Conservation (phyloP, 92 coral and sea anemone species). For the Bergia sp. region DNA sequence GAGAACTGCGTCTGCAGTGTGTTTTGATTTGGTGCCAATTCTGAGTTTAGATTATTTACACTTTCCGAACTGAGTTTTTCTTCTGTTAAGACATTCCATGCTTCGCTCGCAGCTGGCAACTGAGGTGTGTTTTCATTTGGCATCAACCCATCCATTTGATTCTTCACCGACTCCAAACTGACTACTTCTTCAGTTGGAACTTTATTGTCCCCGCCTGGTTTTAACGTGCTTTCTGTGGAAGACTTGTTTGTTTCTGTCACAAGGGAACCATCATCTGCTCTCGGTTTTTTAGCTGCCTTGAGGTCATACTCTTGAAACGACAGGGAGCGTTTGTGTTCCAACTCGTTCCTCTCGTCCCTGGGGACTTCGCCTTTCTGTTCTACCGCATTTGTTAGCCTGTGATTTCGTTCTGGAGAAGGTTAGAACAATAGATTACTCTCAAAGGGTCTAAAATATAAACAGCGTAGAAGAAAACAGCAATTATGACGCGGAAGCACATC, state of each 20-base stretch:
- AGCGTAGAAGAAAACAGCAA: too few species aligned
- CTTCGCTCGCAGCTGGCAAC: not conserved
- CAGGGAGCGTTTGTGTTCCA: slow-evolving; percentile 24
- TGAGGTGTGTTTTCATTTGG: not conserved
- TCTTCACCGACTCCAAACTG: not conserved
- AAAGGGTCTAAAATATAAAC: not conserved
- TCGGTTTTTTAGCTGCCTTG: slow-evolving; percentile 2
- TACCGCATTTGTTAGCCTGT: not conserved
- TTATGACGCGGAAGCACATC: not conserved
- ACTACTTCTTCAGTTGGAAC: not conserved
- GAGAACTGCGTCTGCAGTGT: not conserved
- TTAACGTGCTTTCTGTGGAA: not conserved
- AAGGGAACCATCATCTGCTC: slow-evolving; percentile 1
- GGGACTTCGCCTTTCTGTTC: not conserved
- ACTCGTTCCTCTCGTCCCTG: not conserved
- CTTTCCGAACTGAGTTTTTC: not conserved
- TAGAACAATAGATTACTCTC: not conserved
- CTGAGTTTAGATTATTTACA: not conserved
- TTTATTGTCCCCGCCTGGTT: not conserved
- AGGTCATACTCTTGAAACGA: slow-evolving; percentile 36
- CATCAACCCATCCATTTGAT: not conserved
- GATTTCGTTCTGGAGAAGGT: slow-evolving; percentile 13
- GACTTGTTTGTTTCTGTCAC: not conserved
- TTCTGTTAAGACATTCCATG: not conserved
- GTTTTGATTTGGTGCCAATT: not conserved